phyloP scores from a whole-genome alignment of 1,140 invertebrate genomes.

The Bilobella aurantiaca region DNA sequence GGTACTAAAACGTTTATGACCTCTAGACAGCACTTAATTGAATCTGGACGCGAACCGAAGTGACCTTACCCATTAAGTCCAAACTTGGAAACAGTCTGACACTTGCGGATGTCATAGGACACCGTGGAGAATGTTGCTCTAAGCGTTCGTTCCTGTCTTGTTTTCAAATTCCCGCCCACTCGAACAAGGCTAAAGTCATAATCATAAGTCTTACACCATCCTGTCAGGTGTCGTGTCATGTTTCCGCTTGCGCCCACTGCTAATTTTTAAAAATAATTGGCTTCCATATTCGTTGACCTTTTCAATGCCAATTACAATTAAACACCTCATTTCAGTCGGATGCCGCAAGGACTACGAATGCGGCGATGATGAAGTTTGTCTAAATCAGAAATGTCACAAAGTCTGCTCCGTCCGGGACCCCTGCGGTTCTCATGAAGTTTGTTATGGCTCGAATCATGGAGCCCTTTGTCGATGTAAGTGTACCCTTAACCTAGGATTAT shows the following conservation, averaged over 20 bases:
- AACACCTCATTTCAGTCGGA: conserved; percentile 29
- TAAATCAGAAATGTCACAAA: conserved; percentile 45
- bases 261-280: not conserved
- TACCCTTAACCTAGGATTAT: no score
- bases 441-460: conserved; percentile 49
- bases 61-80: not conserved
- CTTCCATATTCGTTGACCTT: not conserved
- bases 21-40: not conserved
- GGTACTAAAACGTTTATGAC: not conserved
- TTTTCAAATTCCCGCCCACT: not conserved
- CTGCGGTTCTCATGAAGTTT: conserved; percentile 56
- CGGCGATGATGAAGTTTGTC: conserved; percentile 44
- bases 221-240: conserved; percentile 3
- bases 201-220: not conserved
- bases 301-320: not conserved
- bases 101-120: no score
- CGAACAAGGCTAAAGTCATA: not conserved
- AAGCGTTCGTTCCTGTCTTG: no score
- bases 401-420: conserved; percentile 44
- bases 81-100: not conserved
- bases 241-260: not conserved
- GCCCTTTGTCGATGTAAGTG: conserved; percentile 56
- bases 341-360: conserved; percentile 43
- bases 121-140: no score
- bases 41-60: not conserved